Evolutionary conservation across 2,797 vertebrate genomes (phyloP), one percentile per base, ranked within the genome.

Genomic region (Neosalanx taihuensis): DNA sequence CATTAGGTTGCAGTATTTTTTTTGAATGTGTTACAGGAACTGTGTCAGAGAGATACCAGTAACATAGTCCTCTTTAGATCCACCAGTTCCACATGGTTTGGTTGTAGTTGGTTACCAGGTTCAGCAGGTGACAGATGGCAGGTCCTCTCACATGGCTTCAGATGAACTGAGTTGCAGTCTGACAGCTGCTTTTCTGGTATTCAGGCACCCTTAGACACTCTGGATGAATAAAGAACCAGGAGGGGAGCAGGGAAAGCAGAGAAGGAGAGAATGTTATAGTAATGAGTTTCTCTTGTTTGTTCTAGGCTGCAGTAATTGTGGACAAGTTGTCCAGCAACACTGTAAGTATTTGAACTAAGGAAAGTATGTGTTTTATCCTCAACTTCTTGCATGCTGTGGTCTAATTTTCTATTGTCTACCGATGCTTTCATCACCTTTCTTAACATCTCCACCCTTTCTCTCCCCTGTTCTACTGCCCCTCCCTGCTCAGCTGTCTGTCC

Each of bases 301-400:
- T 35, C 75, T 69, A 93, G 92, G 92, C 91, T 4, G 74, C 80
- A 12, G 56, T 89, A 29, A 90, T 94, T 53, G 65, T 93, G 51
- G 87, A 91, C 35, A 93, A 92, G 84, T 59, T 94, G 65, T 83
- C 85, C 46, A 69, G 37, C 60, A 70, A 69, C 29, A 69, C 63
- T 6, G 92, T 94, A 78, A 92, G 93, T 90, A 31, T 67, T 74
- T 1, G 15, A 10, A 59, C 46, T 6, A 0, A 29, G 7, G 31
- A 5, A 20, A 35, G 49, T 20, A 20, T 2, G 1, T 13, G 51
- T 9, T 13, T 31, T 9, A 46, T 13, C 41, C 41, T 46, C 35
- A 37, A 46, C 41, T 46, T 37, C 6, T 37, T 37, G 35, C 35
- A 46, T 46, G 41, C 12, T 13, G 41, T 46, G 41, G 41, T 9